Evolutionary conservation across 2,113 vertebrate species (phyloP), one percentile per base, ranked within the genome.

Genomic region (Neolamprologus devosi): DNA sequence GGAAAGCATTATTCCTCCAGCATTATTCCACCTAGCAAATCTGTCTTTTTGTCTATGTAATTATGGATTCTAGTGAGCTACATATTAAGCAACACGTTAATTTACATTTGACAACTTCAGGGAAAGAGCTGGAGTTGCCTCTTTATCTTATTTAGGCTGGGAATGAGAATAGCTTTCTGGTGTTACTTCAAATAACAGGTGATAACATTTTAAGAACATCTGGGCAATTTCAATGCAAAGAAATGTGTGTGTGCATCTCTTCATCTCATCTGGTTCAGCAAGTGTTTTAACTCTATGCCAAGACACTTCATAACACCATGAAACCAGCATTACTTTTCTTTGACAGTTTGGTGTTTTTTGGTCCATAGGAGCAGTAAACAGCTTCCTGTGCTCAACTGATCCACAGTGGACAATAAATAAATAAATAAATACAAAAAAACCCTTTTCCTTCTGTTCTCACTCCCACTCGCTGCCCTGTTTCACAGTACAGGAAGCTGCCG

Each of bases 381-480:
- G 87, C 80, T 92, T 92, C 92, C 93, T 89, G 89, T 90, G 53
- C 42, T 87, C 58, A 70, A 12, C 55, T 16, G 26, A 84, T 85
- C 75, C 35, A 5, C 53, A 51, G 13, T 65, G 21, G 51, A 85
- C 42, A 85, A 47, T 33, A 84, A 57, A 78, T 78, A 78, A 75
- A 78, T 19, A 75, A 49, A 78, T 78, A 45, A 70, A 83, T 16
- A 68, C 45, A 35, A 83, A 82, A 33, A 79, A 87, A n/a, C 0
- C 58, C 68, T 81, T 86, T 85, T 85, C 57, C 60, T 85, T 81
- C 37, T 88, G 85, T 90, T 92, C 91, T 90, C 93, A 94, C 95
- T 96, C 94, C 95, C 94, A 94, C 95, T 94, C 95, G 86, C 80
- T 84, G 85, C 9, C 26, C 63, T 58, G 28, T 55, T 87, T 94